Evolutionary conservation across 2,113 vertebrate species (phyloP).

Genomic region (Limanda limanda): DNA sequence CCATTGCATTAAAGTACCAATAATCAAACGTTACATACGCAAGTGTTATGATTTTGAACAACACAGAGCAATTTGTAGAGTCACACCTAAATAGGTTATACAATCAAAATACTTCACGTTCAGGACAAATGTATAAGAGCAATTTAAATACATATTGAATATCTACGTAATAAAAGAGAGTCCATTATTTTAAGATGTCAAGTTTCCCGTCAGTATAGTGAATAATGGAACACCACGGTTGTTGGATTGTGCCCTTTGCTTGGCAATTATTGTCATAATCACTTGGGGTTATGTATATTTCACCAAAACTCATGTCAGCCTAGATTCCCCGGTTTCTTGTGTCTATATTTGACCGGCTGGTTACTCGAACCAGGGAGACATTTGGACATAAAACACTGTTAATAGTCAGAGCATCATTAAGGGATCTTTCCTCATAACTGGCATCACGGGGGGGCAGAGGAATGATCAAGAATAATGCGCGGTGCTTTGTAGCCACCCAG

Average conservation of each 20-base stretch:
- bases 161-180: background rate
- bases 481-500: constrained; percentile 91
- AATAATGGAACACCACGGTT: constrained; percentile 17
- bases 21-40: background rate
- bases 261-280: constrained; percentile 57
- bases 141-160: background rate
- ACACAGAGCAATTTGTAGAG: too few relatives aligned
- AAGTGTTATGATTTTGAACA: too few relatives aligned
- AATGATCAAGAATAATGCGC: constrained; percentile 97
- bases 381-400: constrained; percentile 94
- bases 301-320: constrained; percentile 69
- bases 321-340: constrained; percentile 70
- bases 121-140: background rate
- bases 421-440: constrained; percentile 96
- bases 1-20: background rate
- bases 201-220: constrained; percentile 7
- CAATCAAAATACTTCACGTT: too few relatives aligned
- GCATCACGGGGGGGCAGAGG: constrained; percentile 92
- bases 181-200: background rate
- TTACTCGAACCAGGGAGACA: constrained; percentile 85
- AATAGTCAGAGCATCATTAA: constrained; percentile 96
- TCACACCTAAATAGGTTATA: too few relatives aligned
- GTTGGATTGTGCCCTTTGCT: background rate
- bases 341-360: constrained; percentile 79
- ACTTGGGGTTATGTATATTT: constrained; percentile 67